These are phyloP conservation scores for Carollia perspicillata DNA, from an alignment of 2,113 vertebrate species.

Conservation along the genomic window DNA sequence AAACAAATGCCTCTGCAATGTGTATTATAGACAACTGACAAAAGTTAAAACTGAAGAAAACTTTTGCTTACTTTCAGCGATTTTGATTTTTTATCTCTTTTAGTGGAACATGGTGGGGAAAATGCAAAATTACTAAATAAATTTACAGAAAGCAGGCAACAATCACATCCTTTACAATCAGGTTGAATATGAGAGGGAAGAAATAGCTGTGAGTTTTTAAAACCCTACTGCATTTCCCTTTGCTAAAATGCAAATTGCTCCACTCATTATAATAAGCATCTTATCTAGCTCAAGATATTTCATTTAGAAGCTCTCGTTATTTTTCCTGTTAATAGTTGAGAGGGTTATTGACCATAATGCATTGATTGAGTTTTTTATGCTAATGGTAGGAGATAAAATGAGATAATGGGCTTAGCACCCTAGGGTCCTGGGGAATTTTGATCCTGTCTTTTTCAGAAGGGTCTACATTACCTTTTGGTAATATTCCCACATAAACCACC, in stretches of 20 bases:
- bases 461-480: not conserved
- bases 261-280: conserved; percentile 25
- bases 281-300: conserved; percentile 53
- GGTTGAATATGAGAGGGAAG: conserved; percentile 37
- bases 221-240: not conserved
- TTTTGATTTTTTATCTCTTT: conserved; percentile 1
- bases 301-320: conserved; percentile 45
- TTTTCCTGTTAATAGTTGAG: conserved; percentile 47
- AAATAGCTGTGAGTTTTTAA: conserved; percentile 38
- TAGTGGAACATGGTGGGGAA: not conserved
- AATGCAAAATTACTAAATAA: conserved; percentile 46
- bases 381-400: conserved; percentile 45
- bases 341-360: conserved; percentile 60
- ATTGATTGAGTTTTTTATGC: conserved; percentile 59
- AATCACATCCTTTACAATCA: conserved; percentile 63
- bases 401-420: not conserved
- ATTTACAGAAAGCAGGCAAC: conserved; percentile 47
- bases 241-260: conserved; percentile 59
- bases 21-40: not conserved
- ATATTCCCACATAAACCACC: not conserved
- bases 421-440: conserved; percentile 8
- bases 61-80: not conserved
- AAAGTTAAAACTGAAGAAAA: not conserved
- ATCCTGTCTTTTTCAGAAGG: conserved; percentile 35
- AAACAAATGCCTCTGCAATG: not conserved